These are phyloP conservation scores for Zaprionus gabonicus DNA, from an alignment of 1,140 invertebrate genomes.

Conservation along the genomic window DNA sequence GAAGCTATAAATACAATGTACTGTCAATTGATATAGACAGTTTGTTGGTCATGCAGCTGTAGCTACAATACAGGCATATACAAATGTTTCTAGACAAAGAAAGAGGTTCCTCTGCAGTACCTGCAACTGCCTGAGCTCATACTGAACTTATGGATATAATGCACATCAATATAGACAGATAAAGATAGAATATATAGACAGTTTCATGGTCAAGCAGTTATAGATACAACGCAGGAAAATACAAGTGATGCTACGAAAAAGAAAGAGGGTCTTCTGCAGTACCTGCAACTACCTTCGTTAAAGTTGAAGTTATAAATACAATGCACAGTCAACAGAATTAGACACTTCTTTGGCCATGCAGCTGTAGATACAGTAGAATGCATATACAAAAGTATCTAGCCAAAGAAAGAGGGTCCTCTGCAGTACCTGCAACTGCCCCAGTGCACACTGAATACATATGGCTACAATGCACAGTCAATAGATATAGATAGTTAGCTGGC, in stretches of 20 bases:
- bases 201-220: too few relatives aligned
- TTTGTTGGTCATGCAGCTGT: background rate
- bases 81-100: background rate
- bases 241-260: too few relatives aligned
- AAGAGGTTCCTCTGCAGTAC: too few relatives aligned
- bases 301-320: background rate
- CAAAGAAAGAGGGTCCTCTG: too few relatives aligned
- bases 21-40: background rate
- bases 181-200: background rate
- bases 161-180: background rate
- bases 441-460: background rate
- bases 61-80: background rate
- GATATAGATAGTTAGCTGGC: too few relatives aligned
- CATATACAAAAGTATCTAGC: background rate
- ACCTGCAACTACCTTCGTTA: too few relatives aligned
- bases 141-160: slow-evolving; percentile 15
- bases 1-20: background rate
- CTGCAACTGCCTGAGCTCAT: too few relatives aligned
- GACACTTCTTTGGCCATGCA: background rate
- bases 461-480: slow-evolving; percentile 12
- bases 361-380: background rate
- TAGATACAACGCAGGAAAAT: background rate
- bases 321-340: background rate
- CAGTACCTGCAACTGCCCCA: too few relatives aligned
- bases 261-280: too few relatives aligned